Conservation (phyloP, 2,888 invertebrate genomes). For the Drosophila neutralis region DNA sequence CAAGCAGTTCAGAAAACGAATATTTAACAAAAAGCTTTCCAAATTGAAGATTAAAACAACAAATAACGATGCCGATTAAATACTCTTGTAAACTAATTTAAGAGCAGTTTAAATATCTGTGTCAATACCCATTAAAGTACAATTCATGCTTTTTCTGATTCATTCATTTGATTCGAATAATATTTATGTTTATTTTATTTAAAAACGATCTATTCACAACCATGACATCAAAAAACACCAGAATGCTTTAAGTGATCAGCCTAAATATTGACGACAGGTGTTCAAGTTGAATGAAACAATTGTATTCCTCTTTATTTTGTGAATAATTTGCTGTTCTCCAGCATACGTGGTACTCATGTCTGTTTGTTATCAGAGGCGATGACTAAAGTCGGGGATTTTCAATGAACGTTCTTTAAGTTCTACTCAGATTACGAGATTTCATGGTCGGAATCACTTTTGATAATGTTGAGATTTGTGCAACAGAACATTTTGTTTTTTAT, state of each 20-base stretch:
- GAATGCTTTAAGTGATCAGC: slow-evolving; percentile 11
- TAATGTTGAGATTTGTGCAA: slow-evolving; percentile 3
- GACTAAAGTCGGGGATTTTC: slow-evolving; percentile 37
- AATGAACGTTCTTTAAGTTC: slow-evolving; percentile 14
- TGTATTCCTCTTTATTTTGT: slow-evolving; percentile 5
- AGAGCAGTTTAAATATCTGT: background rate
- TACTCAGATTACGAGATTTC: slow-evolving; percentile 5
- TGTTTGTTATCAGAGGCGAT: slow-evolving; percentile 33
- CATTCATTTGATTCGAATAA: background rate
- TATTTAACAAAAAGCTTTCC: background rate
- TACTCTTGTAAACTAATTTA: background rate
- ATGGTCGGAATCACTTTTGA: slow-evolving; percentile 9
- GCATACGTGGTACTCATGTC: slow-evolving; percentile 8
- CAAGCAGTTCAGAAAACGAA: background rate
- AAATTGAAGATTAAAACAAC: background rate
- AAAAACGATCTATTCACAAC: background rate
- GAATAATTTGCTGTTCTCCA: slow-evolving; percentile 9
- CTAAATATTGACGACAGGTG: slow-evolving; percentile 32
- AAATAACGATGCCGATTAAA: background rate
- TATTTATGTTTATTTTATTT: background rate
- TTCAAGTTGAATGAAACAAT: slow-evolving; percentile 16
- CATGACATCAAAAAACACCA: slow-evolving; percentile 8
- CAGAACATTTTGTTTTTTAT: background rate
- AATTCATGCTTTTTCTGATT: background rate
- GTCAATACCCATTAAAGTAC: background rate